Evolutionary conservation across 2,888 invertebrate genomes (phyloP), one percentile per base, ranked within the genome.

Genomic region (Protophormia terraenovae): DNA sequence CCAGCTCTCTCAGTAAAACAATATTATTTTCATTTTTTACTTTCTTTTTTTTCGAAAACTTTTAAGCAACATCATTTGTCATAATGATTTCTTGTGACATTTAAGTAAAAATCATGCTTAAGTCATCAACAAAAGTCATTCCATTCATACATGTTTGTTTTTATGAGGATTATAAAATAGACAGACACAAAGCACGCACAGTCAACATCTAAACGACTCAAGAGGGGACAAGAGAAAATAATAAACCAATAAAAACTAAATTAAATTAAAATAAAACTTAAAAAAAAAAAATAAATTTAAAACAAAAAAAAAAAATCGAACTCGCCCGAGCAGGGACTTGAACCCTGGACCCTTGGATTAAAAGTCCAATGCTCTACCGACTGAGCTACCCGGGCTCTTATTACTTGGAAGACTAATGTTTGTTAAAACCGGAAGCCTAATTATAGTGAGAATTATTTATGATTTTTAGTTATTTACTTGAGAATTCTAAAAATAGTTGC

Each of bases 321-420:
- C 7, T 82, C 89, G 89, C 89, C 89, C 89, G 89, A 90, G 89
- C 89, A 89, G 89, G 89, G 89, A 90, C 89, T 90, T 89, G 89
- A 89, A 89, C 89, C 89, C 89, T 89, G 89, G 89, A 89, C 89
- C 89, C 88, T 89, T 89, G 89, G 89, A 89, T 89, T 89, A 89
- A 89, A 89, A 89, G 89, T 90, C 89, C 89, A 89, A 90, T 88
- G 89, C 89, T 89, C 89, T 90, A 89, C 89, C 89, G 88, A 89
- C 89, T 89, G 89, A 90, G 89, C 89, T 89, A 89, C 89, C 89
- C 89, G 89, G 88, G 88, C 88, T 71, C 14, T 41, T 81, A 16
- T 0, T 3, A 0, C 0, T 0, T 2, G 0, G 0, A 0, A 16
- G 41, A 22, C 58, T 10, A 67, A 58, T 12, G 24, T 1, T 1